Conservation (phyloP, 2,888 invertebrate genomes). For the Dolomedes plantarius region DNA sequence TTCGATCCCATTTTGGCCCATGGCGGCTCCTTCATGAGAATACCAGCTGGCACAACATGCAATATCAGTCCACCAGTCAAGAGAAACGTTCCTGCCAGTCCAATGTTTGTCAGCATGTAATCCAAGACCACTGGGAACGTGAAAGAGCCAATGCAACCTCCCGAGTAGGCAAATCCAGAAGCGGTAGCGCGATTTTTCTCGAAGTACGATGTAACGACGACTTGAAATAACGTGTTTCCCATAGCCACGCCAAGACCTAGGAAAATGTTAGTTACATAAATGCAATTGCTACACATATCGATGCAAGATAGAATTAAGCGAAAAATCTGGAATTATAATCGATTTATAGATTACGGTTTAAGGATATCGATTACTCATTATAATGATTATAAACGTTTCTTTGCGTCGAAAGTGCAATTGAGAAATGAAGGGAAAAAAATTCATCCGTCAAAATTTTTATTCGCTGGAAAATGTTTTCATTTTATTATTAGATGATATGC, state of each 20-base stretch:
- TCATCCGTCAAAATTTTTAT: too few relatives aligned
- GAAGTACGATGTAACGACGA: conserved; percentile 48
- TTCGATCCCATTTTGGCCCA: conserved; percentile 31
- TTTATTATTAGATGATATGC: too few relatives aligned
- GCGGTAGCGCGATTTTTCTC: conserved; percentile 44
- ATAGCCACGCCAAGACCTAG: conserved; percentile 48
- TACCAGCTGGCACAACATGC: conserved; percentile 40
- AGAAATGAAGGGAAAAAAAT: too few relatives aligned
- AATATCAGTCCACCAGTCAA: conserved; percentile 34
- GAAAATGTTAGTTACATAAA: not conserved
- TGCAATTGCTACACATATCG: too few relatives aligned
- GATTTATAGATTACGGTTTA: too few relatives aligned
- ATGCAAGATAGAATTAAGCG: too few relatives aligned
- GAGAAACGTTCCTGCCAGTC: conserved; percentile 45
- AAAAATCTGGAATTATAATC: too few relatives aligned
- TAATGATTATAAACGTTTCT: too few relatives aligned
- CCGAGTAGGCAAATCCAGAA: conserved; percentile 32
- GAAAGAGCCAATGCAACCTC: conserved; percentile 49
- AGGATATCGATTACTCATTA: too few relatives aligned
- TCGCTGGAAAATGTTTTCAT: too few relatives aligned
- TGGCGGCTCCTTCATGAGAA: conserved; percentile 39
- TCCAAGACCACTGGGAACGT: conserved; percentile 31
- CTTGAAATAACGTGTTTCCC: conserved; percentile 47
- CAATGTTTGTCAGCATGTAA: conserved; percentile 7
- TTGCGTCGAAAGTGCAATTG: too few relatives aligned